A percentile compares a stretch with the other conserved stretches of the same genome.
phyloP scores from a whole-genome alignment of 2,888 invertebrate species.

The Ectemnius continuus region DNA sequence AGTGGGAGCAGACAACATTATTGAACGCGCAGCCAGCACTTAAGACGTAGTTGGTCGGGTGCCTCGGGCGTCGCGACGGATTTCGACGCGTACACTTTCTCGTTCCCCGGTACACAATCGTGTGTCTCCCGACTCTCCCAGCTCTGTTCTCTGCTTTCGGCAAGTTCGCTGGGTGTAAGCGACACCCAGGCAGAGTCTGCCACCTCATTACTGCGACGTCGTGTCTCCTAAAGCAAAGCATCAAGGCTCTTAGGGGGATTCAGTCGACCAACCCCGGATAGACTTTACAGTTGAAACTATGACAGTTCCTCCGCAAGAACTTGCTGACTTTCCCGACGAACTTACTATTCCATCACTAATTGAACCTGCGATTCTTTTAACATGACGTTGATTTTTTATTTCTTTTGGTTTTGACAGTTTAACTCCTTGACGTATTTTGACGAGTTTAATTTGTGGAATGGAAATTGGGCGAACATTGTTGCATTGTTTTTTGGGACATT shows the following conservation, averaged over 20 bases:
- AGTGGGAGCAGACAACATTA: background rate
- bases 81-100: background rate
- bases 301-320: too few relatives aligned
- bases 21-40: background rate
- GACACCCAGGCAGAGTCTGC: conserved; percentile 46
- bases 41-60: background rate
- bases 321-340: too few relatives aligned
- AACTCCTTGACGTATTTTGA: too few relatives aligned
- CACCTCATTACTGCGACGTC: conserved; percentile 50
- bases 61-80: background rate
- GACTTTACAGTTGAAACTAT: too few relatives aligned
- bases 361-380: too few relatives aligned
- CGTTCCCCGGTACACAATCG: too few relatives aligned
- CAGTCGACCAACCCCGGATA: background rate
- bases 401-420: too few relatives aligned
- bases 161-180: conserved; percentile 47
- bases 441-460: too few relatives aligned
- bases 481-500: too few relatives aligned
- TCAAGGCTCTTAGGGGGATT: background rate
- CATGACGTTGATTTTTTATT: too few relatives aligned
- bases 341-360: too few relatives aligned
- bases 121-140: background rate
- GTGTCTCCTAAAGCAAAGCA: conserved; percentile 22
- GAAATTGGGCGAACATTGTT: too few relatives aligned
- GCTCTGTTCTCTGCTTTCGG: conserved; percentile 33